phyloP scores from a whole-genome alignment of 2,888 invertebrate species.

The Lumbricus terrestris region DNA sequence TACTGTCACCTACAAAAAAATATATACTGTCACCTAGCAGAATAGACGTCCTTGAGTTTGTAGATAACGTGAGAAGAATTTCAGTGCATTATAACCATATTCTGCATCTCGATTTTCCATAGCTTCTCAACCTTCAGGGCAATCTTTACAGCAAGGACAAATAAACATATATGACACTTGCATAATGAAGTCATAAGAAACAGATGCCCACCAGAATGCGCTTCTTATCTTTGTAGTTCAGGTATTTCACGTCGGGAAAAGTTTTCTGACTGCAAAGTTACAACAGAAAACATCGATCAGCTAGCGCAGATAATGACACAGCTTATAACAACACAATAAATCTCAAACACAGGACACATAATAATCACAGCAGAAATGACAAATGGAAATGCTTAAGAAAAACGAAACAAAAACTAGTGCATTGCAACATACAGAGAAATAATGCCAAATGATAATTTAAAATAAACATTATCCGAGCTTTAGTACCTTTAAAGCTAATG shows the following conservation, averaged over 20 bases:
- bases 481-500: no score
- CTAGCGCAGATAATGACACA: not conserved
- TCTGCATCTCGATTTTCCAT: not conserved
- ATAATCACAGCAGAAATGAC: not conserved
- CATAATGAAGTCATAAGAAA: not conserved
- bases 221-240: slow-evolving; percentile 86
- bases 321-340: not conserved
- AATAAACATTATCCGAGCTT: no score
- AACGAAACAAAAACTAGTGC: no score
- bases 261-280: slow-evolving; percentile 63
- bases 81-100: no score
- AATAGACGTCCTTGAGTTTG: no score
- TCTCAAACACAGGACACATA: not conserved
- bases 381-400: no score
- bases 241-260: slow-evolving; percentile 85
- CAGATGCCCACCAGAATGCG: slow-evolving; percentile 76
- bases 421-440: no score
- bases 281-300: not conserved
- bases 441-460: no score
- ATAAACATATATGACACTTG: not conserved
- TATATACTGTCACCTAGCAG: slow-evolving; percentile 68
- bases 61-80: no score
- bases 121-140: not conserved
- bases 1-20: no score
- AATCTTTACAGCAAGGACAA: not conserved